phyloP scores from a whole-genome alignment of 2,797 vertebrate genomes.

The Centroberyx gerrardi region DNA sequence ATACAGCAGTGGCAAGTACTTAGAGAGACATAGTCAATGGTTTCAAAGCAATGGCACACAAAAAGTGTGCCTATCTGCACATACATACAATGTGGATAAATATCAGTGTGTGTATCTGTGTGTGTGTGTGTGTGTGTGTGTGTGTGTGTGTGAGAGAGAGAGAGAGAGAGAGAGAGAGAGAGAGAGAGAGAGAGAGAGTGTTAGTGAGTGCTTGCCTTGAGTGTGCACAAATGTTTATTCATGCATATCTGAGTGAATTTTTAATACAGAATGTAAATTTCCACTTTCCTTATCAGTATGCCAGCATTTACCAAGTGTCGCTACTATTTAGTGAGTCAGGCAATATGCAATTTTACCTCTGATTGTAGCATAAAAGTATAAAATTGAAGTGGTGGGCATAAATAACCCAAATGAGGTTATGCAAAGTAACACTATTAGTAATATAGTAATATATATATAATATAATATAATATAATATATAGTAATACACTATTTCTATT shows the following conservation, averaged over 20 bases:
- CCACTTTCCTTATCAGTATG: slow-evolving; percentile 8
- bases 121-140: slow-evolving; percentile 5
- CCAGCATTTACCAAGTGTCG: slow-evolving; percentile 16
- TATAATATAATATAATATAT: too few relatives aligned
- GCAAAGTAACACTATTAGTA: too few relatives aligned
- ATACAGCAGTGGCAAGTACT: slow-evolving; percentile 35
- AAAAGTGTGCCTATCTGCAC: slow-evolving; percentile 42
- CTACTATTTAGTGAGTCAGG: slow-evolving; percentile 4
- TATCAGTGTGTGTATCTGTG: slow-evolving; percentile 8
- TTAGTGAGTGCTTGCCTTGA: slow-evolving; percentile 9
- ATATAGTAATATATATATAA: too few relatives aligned
- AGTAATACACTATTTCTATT: slow-evolving; percentile 7
- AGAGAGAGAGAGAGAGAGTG: neutral
- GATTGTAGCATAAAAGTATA: slow-evolving; percentile 14
- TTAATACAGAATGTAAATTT: slow-evolving; percentile 38
- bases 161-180: neutral
- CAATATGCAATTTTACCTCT: slow-evolving; percentile 8
- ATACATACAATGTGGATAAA: slow-evolving; percentile 36
- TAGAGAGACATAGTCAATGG: slow-evolving; percentile 25
- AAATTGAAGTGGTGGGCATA: slow-evolving; percentile 33
- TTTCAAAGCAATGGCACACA: slow-evolving; percentile 29
- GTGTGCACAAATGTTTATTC: slow-evolving; percentile 7
- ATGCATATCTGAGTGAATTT: slow-evolving; percentile 27
- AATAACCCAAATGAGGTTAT: slow-evolving; percentile 25
- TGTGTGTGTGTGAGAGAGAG: slow-evolving; percentile 1